A percentile compares a stretch with the other conserved stretches of the same genome.
These are phyloP conservation scores for Raja brachyura DNA, from an alignment of 2,113 vertebrate species.

Conservation along the genomic window DNA sequence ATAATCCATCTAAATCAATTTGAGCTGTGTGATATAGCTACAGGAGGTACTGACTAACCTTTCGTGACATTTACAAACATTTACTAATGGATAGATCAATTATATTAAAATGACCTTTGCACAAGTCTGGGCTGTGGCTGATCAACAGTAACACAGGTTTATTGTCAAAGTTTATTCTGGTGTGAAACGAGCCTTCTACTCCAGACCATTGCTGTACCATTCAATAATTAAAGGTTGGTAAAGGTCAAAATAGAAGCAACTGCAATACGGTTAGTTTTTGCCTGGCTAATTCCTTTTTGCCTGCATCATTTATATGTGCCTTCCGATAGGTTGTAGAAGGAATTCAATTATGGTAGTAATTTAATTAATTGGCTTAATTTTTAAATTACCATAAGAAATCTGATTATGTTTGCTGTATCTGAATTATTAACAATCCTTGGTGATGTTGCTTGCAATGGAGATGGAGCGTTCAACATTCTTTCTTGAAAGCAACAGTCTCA, in stretches of 20 bases:
- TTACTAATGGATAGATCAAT: conserved; percentile 19
- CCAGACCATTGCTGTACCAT: neutral
- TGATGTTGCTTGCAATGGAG: no score
- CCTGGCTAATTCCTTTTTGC: neutral
- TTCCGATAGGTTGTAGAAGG: neutral
- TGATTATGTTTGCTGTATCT: neutral
- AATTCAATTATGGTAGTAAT: neutral
- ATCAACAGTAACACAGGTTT: neutral
- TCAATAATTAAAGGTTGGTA: neutral
- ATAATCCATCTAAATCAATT: conserved; percentile 21
- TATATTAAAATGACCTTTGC: conserved; percentile 32
- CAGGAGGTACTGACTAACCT: neutral
- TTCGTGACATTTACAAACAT: conserved; percentile 28
- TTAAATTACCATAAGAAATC: neutral
- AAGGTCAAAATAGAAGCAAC: neutral
- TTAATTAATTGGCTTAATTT: neutral
- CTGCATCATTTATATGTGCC: neutral
- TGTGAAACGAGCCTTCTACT: neutral
- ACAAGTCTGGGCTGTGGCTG: neutral
- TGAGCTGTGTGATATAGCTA: neutral
- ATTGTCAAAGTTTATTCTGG: neutral
- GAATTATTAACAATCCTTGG: neutral
- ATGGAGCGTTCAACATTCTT: no score
- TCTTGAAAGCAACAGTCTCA: no score
- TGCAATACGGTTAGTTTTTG: neutral